Evolutionary conservation across 2,797 vertebrate species (phyloP), one percentile per base, ranked within the genome.

Genomic region (Epinephelus awoara): DNA sequence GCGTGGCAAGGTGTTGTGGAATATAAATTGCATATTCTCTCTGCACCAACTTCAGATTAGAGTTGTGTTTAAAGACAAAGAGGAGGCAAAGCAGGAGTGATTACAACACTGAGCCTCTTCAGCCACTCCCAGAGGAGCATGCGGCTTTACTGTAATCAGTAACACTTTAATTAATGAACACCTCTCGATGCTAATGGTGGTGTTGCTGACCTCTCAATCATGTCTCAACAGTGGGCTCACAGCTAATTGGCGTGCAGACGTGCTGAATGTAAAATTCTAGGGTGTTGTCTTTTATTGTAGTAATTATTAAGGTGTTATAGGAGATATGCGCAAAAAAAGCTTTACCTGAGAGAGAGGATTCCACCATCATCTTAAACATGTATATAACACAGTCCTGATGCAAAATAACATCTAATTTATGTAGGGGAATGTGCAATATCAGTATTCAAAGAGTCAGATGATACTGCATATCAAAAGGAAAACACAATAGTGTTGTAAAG

Each of bases 131-230:
- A 67, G 50, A 72, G 65, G 80, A 71, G 38, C 54, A 57, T 19
- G 65, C 6, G 1, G 62, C 42, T 29, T 79, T 65, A 75, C 69
- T 79, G 68, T 83, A 81, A 91, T 90, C 80, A 84, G 79, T 51
- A 83, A 64, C 65, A 56, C 66, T 64, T 67, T 76, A 77, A 88
- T 90, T 90, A 80, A 87, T 83, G 76, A 89, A 88, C 76, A 71
- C 42, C 21, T 75, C 55, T 86, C 57, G 38, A 56, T 77, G 75
- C 72, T 85, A 87, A 85, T 74, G 68, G 49, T 59, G 76, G 40
- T 70, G 59, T 19, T 79, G 77, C 76, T 87, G 88, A 90, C 90
- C 89, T 72, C 79, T 84, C 71, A 21, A 65, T 83, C 76, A 70
- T 72, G 70, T 70, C 66, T 49, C 67, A 61, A 58, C 59, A 50